Percentiles rank a stretch among this genome's conserved stretches.
Evolutionary conservation across 92 coral and sea anemone species (phyloP).

Genomic region (Ricordea florida): DNA sequence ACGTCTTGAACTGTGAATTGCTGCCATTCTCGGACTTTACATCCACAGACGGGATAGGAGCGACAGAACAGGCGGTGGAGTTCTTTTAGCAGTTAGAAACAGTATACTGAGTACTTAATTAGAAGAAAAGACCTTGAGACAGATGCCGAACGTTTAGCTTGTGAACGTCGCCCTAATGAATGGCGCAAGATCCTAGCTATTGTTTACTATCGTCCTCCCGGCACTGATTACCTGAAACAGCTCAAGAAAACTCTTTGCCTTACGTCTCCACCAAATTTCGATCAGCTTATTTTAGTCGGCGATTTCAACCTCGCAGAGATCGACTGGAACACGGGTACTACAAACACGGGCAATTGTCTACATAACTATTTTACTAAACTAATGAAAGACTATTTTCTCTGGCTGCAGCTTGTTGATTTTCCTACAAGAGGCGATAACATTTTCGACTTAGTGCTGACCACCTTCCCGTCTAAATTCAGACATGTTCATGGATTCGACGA

Average conservation of each 20-base stretch:
- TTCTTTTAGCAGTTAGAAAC: neutral
- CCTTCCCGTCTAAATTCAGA: constrained; percentile 4
- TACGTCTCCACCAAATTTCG: constrained; percentile 20
- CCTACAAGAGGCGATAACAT: constrained; percentile 36
- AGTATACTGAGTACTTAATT: neutral
- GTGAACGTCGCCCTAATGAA: constrained; percentile 11
- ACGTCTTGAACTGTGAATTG: constrained; percentile 24
- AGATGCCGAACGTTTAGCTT: neutral
- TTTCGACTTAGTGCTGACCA: constrained; percentile 30
- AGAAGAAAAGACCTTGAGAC: constrained; percentile 19
- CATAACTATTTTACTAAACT: constrained; percentile 44
- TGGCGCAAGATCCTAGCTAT: constrained; percentile 6
- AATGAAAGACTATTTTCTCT: constrained; percentile 18
- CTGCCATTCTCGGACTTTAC: constrained; percentile 19
- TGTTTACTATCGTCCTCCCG: constrained; percentile 30
- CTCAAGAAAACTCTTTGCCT: constrained; percentile 23
- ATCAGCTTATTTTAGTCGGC: constrained; percentile 34
- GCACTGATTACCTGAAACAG: constrained; percentile 13
- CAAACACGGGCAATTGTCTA: constrained; percentile 2
- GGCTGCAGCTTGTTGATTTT: constrained; percentile 45
- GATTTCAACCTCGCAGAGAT: too few species aligned
- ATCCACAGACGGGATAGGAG: constrained; percentile 27
- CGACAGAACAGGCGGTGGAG: neutral
- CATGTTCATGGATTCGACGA: constrained; percentile 31
- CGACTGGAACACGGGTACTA: constrained; percentile 42